phyloP scores from a whole-genome alignment of 2,797 vertebrate genomes.

The Darevskia mixta region DNA sequence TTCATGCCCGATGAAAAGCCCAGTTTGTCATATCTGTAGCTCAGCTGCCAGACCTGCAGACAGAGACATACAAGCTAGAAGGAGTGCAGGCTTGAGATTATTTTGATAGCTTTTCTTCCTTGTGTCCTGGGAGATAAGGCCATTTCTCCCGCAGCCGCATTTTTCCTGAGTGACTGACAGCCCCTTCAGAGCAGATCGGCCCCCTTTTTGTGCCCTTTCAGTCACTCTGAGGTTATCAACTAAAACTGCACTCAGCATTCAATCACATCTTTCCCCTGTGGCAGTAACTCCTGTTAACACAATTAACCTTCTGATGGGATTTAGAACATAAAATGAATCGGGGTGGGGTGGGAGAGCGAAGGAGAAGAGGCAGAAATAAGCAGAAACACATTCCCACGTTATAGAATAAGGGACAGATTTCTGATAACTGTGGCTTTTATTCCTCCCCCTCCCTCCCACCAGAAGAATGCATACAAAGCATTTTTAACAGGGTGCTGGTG shows the following conservation, averaged over 20 bases:
- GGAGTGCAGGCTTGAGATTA: slow-evolving; percentile 63
- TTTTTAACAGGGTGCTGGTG: slow-evolving; percentile 41
- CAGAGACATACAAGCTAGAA: slow-evolving; percentile 41
- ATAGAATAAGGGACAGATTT: slow-evolving; percentile 60
- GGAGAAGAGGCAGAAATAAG: slow-evolving; percentile 4
- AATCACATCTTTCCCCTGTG: slow-evolving; percentile 75
- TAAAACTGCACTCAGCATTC: slow-evolving; percentile 72
- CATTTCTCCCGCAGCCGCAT: slow-evolving; percentile 66
- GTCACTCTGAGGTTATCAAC: slow-evolving; percentile 73
- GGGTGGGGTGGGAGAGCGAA: slow-evolving; percentile 55
- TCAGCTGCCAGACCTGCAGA: slow-evolving; percentile 59
- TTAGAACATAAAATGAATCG: slow-evolving; percentile 70
- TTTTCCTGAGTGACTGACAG: slow-evolving; percentile 70
- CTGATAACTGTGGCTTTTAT: slow-evolving; percentile 54
- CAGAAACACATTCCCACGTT: slow-evolving; percentile 73
- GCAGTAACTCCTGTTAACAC: slow-evolving; percentile 74
- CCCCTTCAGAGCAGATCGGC: slow-evolving; percentile 69
- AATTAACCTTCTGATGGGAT: slow-evolving; percentile 76
- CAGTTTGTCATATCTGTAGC: slow-evolving; percentile 31
- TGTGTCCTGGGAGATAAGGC: slow-evolving; percentile 71
- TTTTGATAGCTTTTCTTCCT: slow-evolving; percentile 70
- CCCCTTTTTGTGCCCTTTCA: slow-evolving; percentile 70
- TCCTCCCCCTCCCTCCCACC: slow-evolving; percentile 30
- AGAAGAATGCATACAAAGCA: slow-evolving; percentile 32
- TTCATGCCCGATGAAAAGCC: slow-evolving; percentile 36